A percentile compares a stretch with the other conserved stretches of the same genome.
These are phyloP conservation scores for Andricus curvator DNA, from an alignment of 2,888 invertebrate species.

Conservation along the genomic window DNA sequence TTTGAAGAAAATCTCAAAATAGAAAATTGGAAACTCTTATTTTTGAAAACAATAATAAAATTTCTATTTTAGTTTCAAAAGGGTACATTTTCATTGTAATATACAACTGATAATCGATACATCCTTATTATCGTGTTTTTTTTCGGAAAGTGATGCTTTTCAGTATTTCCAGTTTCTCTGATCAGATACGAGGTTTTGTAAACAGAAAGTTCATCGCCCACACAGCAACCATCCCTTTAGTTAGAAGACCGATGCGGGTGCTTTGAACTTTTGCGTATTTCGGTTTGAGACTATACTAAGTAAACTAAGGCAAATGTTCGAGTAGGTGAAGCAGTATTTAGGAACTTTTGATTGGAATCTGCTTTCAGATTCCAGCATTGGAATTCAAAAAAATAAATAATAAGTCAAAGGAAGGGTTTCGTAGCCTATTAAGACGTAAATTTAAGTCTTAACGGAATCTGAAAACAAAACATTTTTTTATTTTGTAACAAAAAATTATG, in stretches of 20 bases:
- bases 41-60: too few relatives aligned
- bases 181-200: conserved; percentile 11
- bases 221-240: conserved; percentile 6
- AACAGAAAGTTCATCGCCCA: conserved; percentile 13
- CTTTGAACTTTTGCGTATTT: conserved; percentile 31
- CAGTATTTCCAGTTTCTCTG: neutral
- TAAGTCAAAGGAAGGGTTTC: too few relatives aligned
- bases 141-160: neutral
- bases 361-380: neutral
- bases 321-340: neutral
- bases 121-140: neutral
- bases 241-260: conserved; percentile 14
- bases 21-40: too few relatives aligned
- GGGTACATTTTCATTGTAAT: neutral
- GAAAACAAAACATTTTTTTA: too few relatives aligned
- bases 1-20: too few relatives aligned
- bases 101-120: conserved; percentile 13
- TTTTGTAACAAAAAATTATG: too few relatives aligned
- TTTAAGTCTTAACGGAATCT: too few relatives aligned
- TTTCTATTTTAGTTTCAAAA: neutral
- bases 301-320: neutral
- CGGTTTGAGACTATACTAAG: neutral
- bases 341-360: conserved; percentile 19
- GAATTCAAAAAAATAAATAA: neutral
- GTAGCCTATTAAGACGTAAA: too few relatives aligned